These are phyloP conservation scores for Merluccius polli DNA, from an alignment of 2,797 vertebrate genomes.

Conservation along the genomic window DNA sequence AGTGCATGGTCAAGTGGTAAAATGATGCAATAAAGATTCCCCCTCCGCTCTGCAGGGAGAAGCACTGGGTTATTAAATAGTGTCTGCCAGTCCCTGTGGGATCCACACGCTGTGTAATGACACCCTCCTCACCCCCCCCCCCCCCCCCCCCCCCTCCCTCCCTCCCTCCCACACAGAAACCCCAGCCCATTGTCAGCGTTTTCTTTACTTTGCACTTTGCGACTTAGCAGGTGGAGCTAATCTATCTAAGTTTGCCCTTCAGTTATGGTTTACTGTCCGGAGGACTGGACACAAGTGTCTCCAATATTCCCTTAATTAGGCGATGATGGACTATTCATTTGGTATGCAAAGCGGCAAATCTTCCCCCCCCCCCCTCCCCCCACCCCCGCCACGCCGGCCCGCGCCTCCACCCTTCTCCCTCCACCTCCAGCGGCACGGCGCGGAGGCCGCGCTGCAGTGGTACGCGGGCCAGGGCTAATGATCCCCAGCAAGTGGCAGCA, in stretches of 20 bases:
- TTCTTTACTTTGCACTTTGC: slow-evolving; percentile 69
- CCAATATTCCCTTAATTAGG: slow-evolving; percentile 80
- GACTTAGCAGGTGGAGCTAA: slow-evolving; percentile 72
- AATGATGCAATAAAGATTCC: slow-evolving; percentile 44
- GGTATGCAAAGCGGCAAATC: slow-evolving; percentile 78
- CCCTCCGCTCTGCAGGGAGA: slow-evolving; percentile 21
- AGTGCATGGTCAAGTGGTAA: slow-evolving; percentile 17
- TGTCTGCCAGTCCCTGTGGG: slow-evolving; percentile 27
- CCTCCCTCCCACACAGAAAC: slow-evolving; percentile 37
- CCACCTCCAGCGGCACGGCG: background rate
- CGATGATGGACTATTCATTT: slow-evolving; percentile 77
- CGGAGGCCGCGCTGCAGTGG: slow-evolving; percentile 61
- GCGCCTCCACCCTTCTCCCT: background rate
- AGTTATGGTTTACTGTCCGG: slow-evolving; percentile 77
- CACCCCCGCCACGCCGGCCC: background rate
- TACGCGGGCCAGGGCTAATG: slow-evolving; percentile 73
- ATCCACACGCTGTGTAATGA: slow-evolving; percentile 46
- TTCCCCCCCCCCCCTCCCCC: slow-evolving; percentile 39
- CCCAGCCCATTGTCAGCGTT: slow-evolving; percentile 66
- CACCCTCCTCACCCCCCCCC: slow-evolving; percentile 13
- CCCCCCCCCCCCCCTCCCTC: background rate
- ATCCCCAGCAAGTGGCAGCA: slow-evolving; percentile 79
- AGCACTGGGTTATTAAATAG: slow-evolving; percentile 47
- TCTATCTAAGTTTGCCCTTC: slow-evolving; percentile 76
- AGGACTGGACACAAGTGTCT: slow-evolving; percentile 76